Conservation (phyloP, 2,888 invertebrate species). For the Habrosyne pyritoides region DNA sequence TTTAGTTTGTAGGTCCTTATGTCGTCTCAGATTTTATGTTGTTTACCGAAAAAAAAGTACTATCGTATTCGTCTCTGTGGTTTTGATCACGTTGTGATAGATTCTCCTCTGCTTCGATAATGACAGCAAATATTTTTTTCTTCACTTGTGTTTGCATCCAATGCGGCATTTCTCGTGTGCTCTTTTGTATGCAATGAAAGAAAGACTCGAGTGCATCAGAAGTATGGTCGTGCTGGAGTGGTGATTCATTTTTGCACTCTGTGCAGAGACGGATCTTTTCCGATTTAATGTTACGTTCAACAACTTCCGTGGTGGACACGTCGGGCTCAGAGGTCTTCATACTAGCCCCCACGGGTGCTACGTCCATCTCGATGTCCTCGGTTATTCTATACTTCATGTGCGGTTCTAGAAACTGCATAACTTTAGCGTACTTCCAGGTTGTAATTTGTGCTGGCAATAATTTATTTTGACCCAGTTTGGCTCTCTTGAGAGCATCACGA, state of each 20-base stretch:
- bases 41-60: slow-evolving; percentile 32
- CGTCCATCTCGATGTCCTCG: slow-evolving; percentile 70
- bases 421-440: slow-evolving; percentile 77
- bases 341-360: slow-evolving; percentile 24
- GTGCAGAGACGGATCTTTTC: slow-evolving; percentile 43
- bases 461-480: slow-evolving; percentile 74
- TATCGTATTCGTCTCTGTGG: slow-evolving; percentile 21
- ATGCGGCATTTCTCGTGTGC: slow-evolving; percentile 69
- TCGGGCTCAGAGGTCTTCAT: slow-evolving; percentile 54
- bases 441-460: slow-evolving; percentile 73
- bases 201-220: slow-evolving; percentile 68
- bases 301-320: slow-evolving; percentile 52
- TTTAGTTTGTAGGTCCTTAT: too few species aligned
- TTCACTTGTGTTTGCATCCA: slow-evolving; percentile 80
- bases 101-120: slow-evolving; percentile 72
- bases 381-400: slow-evolving; percentile 78
- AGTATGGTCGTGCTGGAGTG: slow-evolving; percentile 25
- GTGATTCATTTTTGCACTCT: slow-evolving; percentile 27
- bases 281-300: slow-evolving; percentile 30
- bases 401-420: slow-evolving; percentile 76
- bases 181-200: slow-evolving; percentile 68
- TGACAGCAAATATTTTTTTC: slow-evolving; percentile 73
- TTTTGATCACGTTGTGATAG: slow-evolving; percentile 44
- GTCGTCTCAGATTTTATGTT: slow-evolving; percentile 49
- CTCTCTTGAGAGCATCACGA: slow-evolving; percentile 71